Percentiles rank a stretch among this genome's conserved stretches.
phyloP scores from a whole-genome alignment of 2,888 invertebrate species.

The Synergus gifuensis region DNA sequence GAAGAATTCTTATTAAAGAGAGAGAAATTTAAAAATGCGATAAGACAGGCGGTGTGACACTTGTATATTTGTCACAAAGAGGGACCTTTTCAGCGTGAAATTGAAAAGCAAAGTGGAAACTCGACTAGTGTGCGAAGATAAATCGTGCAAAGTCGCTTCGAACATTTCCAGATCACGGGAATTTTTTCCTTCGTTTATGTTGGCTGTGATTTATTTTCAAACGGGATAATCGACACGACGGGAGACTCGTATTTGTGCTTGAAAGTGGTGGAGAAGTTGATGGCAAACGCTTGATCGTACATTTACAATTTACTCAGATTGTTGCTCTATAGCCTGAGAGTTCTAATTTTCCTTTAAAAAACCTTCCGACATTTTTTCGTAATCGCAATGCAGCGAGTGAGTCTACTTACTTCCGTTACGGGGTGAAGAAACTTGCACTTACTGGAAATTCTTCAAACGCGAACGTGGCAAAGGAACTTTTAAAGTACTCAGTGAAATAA shows the following conservation, averaged over 20 bases:
- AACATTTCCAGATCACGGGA: constrained; percentile 6
- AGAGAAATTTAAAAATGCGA: not conserved
- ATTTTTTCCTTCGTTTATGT: constrained; percentile 10
- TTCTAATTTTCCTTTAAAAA: not conserved
- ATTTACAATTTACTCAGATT: not conserved
- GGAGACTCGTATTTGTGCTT: not conserved
- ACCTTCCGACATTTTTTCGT: not conserved
- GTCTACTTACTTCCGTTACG: not conserved
- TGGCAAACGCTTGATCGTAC: not conserved
- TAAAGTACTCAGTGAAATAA: not conserved
- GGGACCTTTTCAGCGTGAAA: constrained; percentile 15
- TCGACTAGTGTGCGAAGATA: constrained; percentile 20
- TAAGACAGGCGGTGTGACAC: not conserved
- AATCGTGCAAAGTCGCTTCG: constrained; percentile 15
- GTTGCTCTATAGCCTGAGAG: not conserved
- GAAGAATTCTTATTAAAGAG: not conserved
- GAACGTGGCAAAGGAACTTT: not conserved
- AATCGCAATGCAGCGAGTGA: not conserved
- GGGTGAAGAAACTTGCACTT: not conserved
- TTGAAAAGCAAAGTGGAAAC: constrained; percentile 18
- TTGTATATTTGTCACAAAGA: not conserved
- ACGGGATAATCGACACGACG: constrained; percentile 1
- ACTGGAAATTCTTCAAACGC: not conserved
- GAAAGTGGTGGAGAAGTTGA: constrained; percentile 14
- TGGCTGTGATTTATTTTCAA: constrained; percentile 18